A percentile compares a stretch with the other conserved stretches of the same genome.
Evolutionary conservation across 1,140 invertebrate genomes (phyloP).

Genomic region (Trichonephila clavipes): DNA sequence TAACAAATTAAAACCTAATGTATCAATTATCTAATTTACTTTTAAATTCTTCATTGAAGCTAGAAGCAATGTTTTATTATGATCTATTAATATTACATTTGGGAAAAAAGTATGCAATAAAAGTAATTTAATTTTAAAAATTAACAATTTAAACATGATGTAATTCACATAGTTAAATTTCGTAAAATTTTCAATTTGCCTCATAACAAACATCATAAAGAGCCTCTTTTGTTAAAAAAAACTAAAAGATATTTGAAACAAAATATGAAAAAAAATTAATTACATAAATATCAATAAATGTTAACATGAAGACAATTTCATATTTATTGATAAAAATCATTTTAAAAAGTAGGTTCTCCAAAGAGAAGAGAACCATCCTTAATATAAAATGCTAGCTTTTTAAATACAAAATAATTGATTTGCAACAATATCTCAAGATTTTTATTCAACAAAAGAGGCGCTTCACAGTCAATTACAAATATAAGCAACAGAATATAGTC

Average conservation of each 20-base stretch:
- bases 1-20: slow-evolving; percentile 53
- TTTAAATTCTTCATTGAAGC: slow-evolving; percentile 11
- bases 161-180: slow-evolving; percentile 1
- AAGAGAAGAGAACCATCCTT: too few species aligned
- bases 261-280: not conserved
- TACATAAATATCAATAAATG: not conserved
- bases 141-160: not conserved
- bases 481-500: slow-evolving; percentile 38
- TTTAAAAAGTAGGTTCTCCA: too few species aligned
- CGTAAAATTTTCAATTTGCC: not conserved
- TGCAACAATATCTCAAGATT: not conserved
- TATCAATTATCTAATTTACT: slow-evolving; percentile 34
- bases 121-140: slow-evolving; percentile 2
- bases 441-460: slow-evolving; percentile 1
- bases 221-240: slow-evolving; percentile 30
- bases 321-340: too few species aligned
- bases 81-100: slow-evolving; percentile 11
- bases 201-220: not conserved
- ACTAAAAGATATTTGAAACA: not conserved
- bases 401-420: not conserved
- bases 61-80: slow-evolving; percentile 16
- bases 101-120: not conserved
- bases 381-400: not conserved
- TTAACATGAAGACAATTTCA: not conserved
- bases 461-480: not conserved